Conservation (phyloP, 92 coral and sea anemone species). For the Porites cylindrica region DNA sequence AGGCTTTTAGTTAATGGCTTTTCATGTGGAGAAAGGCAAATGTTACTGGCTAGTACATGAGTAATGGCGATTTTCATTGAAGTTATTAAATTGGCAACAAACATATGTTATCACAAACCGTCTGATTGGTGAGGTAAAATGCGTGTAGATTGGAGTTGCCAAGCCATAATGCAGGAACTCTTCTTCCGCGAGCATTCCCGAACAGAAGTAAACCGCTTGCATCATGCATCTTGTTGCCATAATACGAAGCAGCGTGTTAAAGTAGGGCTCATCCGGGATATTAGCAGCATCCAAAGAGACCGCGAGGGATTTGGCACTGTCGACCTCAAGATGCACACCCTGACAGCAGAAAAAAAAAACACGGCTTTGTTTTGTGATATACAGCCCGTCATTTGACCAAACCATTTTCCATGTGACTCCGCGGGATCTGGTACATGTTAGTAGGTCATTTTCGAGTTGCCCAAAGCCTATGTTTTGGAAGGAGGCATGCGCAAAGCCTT, state of each 20-base stretch:
- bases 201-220: constrained; percentile 99
- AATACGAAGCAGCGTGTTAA: constrained; percentile 97
- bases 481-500: no score
- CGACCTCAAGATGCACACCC: constrained; percentile 89
- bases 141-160: constrained; percentile 98
- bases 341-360: constrained; percentile 1
- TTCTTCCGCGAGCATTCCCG: constrained; percentile 92
- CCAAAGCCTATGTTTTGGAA: no score
- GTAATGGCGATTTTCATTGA: no score
- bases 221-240: constrained; percentile 99
- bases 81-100: no score
- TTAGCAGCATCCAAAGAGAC: constrained; percentile 85
- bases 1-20: no score
- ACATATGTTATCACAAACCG: constrained; percentile 54
- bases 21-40: no score
- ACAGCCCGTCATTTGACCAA: background rate
- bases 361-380: background rate
- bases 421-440: no score
- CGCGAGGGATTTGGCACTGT: constrained; percentile 94
- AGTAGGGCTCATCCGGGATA: constrained; percentile 90
- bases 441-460: no score
- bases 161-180: constrained; percentile 95
- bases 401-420: no score
- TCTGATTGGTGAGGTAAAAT: constrained; percentile 98
- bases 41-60: no score